A percentile compares a stretch with the other conserved stretches of the same genome.
Conservation (phyloP, 2,113 vertebrate species). For the Aix galericulata region DNA sequence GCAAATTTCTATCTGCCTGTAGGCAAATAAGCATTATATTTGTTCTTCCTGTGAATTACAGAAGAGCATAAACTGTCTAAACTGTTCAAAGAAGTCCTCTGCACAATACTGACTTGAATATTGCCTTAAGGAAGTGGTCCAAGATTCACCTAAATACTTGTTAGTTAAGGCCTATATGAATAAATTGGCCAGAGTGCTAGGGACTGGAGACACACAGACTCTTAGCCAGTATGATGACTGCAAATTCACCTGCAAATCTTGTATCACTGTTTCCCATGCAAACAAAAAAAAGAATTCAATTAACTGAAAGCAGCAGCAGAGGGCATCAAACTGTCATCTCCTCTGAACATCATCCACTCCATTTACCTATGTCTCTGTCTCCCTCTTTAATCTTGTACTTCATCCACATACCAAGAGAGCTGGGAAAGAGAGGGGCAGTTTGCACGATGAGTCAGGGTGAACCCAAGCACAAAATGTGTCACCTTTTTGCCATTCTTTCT, state of each 20-base stretch:
- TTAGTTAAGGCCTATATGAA: neutral
- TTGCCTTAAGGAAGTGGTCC: neutral
- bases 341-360: neutral
- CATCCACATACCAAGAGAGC: neutral
- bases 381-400: neutral
- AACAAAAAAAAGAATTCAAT: neutral
- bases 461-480: neutral
- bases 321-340: neutral
- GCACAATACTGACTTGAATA: neutral
- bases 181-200: neutral
- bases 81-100: neutral
- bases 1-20: neutral
- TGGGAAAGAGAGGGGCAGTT: neutral
- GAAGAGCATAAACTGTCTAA: neutral
- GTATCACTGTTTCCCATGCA: neutral
- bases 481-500: neutral
- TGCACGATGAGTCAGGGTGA: neutral
- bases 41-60: neutral
- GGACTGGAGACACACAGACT: neutral
- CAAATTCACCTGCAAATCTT: neutral
- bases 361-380: neutral
- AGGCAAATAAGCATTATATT: neutral
- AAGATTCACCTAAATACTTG: neutral
- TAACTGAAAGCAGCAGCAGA: slow-evolving; percentile 24
- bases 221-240: neutral